Evolutionary conservation across 2,888 invertebrate genomes (phyloP).

Genomic region (Orchesellides sinensis): DNA sequence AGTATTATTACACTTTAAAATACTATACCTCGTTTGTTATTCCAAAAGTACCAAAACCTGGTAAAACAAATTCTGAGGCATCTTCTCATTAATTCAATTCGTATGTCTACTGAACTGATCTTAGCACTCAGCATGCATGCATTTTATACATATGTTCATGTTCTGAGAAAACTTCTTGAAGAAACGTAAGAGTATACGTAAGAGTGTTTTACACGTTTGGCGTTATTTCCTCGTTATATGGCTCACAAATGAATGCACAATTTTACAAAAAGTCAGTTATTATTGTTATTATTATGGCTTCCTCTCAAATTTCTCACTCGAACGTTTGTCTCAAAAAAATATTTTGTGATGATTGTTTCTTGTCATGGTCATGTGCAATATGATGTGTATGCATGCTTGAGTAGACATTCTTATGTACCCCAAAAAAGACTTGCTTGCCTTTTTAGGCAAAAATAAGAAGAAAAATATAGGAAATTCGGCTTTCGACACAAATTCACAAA

Average conservation of each 20-base stretch:
- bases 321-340: conserved; percentile 3
- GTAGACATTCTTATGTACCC: not conserved
- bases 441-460: conserved; percentile 43
- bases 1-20: too few relatives aligned
- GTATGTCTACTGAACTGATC: not conserved
- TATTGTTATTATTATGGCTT: conserved; percentile 49
- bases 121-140: not conserved
- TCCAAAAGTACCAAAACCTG: too few relatives aligned
- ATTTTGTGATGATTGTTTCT: conserved; percentile 28
- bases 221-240: not conserved
- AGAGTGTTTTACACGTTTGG: too few relatives aligned
- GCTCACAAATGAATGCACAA: not conserved
- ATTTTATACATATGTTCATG: not conserved
- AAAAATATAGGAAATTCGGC: not conserved
- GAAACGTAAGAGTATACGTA: not conserved
- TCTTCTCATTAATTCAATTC: too few relatives aligned
- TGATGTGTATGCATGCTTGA: not conserved
- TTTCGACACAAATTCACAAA: not conserved
- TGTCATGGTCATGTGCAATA: not conserved
- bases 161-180: not conserved
- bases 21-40: too few relatives aligned
- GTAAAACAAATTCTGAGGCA: too few relatives aligned
- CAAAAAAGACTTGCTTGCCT: conserved; percentile 10
- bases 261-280: conserved; percentile 1
- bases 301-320: conserved; percentile 52